Base-by-base conservation (phyloP, 2,888 invertebrate species). In the Xylocampa areola region DNA sequence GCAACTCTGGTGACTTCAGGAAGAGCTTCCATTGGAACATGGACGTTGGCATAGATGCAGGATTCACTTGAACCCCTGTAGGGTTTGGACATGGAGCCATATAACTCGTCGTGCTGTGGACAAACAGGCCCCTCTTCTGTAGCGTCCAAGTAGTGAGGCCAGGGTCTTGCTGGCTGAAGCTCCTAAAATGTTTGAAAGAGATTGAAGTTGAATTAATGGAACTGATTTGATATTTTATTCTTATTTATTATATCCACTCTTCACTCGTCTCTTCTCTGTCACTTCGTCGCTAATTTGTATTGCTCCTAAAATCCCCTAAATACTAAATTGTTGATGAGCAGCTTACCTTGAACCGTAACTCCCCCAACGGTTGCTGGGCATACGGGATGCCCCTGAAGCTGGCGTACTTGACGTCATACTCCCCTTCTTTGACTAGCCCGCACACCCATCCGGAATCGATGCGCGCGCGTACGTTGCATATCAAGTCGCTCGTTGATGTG, bases 41-140 rank as follows among this genome's bases (percentile, higher is more conserved):
- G 77, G 8, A 85, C 63, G 57, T 84, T 84, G n/a, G 73, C 76
- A 39, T 74, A 76, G 23, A 85, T 76, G 45, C 85, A 85, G 14
- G 79, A 76, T 50, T 85, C 85, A 43, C 73, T 76, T 74, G 75
- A 73, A 2, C 72, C 70, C 13, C 53, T 49, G 7, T 55, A 25
- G 0, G 68, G 53, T 36, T 68, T 64, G 3, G 76, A 47, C 8
- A 81, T 21, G 1, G 53, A 16, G 0, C 68, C 73, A 35, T 79
- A 85, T 19, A 83, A 16, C 6, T 86, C 68, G 50, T 93, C 90
- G 5, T 86, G 75, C 72, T 96, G 96, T 0, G 94, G 94, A 70
- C 96, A 96, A 6, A 94, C 88, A 0, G 94, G 88, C 0, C 94
- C 88, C 61, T 95, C 95, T 16, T 91, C 87, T 1, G 91, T 91